A percentile compares a stretch with the other conserved stretches of the same genome.
Conservation (phyloP, 2,888 invertebrate species). For the Chrysotoxum bicinctum region DNA sequence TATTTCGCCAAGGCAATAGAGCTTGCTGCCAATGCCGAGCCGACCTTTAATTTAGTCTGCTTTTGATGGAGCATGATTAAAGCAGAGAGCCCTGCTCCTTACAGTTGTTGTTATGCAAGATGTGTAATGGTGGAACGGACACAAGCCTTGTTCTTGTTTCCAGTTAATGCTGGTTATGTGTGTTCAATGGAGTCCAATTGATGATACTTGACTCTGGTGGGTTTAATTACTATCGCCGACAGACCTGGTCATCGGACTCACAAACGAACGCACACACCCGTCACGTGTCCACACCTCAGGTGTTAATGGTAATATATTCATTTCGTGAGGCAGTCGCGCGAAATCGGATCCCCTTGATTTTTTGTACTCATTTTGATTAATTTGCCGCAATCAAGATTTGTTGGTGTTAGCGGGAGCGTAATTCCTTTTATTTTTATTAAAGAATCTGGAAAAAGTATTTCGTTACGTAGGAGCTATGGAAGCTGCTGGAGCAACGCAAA, state of each 20-base stretch:
- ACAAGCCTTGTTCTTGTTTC: conserved; percentile 38
- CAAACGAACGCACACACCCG: conserved; percentile 38
- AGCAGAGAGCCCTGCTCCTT: conserved; percentile 40
- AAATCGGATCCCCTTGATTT: conserved; percentile 50
- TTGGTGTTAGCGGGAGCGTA: conserved; percentile 31
- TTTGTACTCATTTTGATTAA: conserved; percentile 70
- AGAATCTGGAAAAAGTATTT: conserved; percentile 20
- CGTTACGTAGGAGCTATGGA: neutral
- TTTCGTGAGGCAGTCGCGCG: conserved; percentile 59
- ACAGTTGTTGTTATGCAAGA: conserved; percentile 12
- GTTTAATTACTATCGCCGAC: conserved; percentile 62
- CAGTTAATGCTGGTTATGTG: conserved; percentile 39
- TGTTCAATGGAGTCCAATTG: conserved; percentile 61
- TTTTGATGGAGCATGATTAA: conserved; percentile 69
- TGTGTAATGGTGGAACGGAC: conserved; percentile 40
- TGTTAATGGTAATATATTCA: conserved; percentile 72
- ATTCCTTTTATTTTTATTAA: conserved; percentile 46
- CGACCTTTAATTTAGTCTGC: conserved; percentile 66
- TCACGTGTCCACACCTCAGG: conserved; percentile 58
- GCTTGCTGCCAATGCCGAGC: conserved; percentile 6
- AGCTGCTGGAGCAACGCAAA: conserved; percentile 7
- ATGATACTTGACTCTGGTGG: conserved; percentile 62
- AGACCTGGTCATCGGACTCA: neutral
- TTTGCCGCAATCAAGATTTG: conserved; percentile 72
- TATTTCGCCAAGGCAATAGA: conserved; percentile 8